phyloP scores from a whole-genome alignment of 1,140 invertebrate genomes.

The Heliconius hermathena region DNA sequence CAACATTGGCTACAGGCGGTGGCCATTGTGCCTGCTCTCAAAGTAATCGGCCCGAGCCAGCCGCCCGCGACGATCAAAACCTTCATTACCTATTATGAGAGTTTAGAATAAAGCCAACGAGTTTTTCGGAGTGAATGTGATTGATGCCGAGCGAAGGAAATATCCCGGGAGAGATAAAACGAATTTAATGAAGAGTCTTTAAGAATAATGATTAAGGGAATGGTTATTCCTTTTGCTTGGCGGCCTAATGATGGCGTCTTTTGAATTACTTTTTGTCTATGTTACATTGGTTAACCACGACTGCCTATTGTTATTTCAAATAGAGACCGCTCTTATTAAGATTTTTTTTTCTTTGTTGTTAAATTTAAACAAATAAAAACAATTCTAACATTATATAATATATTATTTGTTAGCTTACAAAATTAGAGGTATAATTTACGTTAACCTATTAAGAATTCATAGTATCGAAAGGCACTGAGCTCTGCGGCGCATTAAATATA shows the following conservation, averaged over 20 bases:
- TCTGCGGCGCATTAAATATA: not conserved
- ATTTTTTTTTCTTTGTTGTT: not conserved
- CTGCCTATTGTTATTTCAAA: constrained; percentile 62
- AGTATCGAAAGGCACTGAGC: not conserved
- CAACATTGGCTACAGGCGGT: constrained; percentile 71
- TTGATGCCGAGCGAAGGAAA: constrained; percentile 79
- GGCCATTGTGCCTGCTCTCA: constrained; percentile 75
- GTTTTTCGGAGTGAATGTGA: constrained; percentile 81
- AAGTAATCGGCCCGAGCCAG: constrained; percentile 78
- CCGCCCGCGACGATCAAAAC: constrained; percentile 75
- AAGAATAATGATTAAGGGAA: constrained; percentile 81
- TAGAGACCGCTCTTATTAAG: constrained; percentile 19
- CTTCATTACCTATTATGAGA: constrained; percentile 81
- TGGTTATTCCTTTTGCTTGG: constrained; percentile 78
- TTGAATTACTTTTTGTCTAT: constrained; percentile 72
- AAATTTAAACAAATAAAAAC: not conserved
- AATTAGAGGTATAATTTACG: not conserved
- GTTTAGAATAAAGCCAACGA: constrained; percentile 81
- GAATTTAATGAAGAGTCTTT: constrained; percentile 82
- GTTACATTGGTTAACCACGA: constrained; percentile 62
- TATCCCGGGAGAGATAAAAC: constrained; percentile 80
- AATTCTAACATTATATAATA: not conserved
- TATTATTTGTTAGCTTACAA: not conserved
- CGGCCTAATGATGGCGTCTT: constrained; percentile 74
- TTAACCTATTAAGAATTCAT: not conserved